Percentiles rank a stretch among this genome's conserved stretches.
These are phyloP conservation scores for Otocyon megalotis DNA, from an alignment of 2,113 vertebrate species.

Conservation along the genomic window DNA sequence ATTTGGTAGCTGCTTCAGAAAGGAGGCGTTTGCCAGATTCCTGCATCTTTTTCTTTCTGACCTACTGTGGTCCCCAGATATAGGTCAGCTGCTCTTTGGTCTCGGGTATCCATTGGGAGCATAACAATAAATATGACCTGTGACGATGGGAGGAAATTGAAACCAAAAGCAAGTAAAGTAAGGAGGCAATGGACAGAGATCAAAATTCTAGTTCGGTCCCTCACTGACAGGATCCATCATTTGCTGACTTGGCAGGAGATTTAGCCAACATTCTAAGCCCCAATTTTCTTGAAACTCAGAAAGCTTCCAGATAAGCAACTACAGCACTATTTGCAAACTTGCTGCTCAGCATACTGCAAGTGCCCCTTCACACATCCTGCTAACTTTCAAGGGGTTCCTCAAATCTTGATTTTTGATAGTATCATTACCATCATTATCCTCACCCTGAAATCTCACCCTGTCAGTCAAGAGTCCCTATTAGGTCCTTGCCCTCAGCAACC, in stretches of 20 bases:
- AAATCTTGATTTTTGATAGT: not conserved
- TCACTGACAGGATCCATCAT: not conserved
- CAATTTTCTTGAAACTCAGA: slow-evolving; percentile 9
- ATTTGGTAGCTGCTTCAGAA: not conserved
- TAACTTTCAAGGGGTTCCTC: not conserved
- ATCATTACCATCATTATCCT: not conserved
- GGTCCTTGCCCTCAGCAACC: not conserved
- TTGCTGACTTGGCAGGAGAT: slow-evolving; percentile 25
- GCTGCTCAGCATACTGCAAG: not conserved
- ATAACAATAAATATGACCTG: not conserved
- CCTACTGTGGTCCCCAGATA: slow-evolving; percentile 12
- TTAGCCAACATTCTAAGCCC: not conserved
- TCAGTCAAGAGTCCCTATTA: not conserved
- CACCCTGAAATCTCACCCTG: slow-evolving; percentile 5
- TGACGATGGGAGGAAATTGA: slow-evolving; percentile 9
- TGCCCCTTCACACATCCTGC: not conserved
- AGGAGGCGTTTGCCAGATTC: not conserved
- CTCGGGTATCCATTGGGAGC: not conserved
- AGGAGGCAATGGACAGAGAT: not conserved
- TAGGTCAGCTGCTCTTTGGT: not conserved
- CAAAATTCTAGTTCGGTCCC: not conserved
- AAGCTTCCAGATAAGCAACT: slow-evolving; percentile 9
- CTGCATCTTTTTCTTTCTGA: slow-evolving; percentile 32
- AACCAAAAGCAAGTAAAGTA: not conserved
- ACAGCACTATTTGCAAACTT: not conserved